Evolutionary conservation across 1,140 invertebrate species (phyloP).

Genomic region (Temnothorax nylanderi): DNA sequence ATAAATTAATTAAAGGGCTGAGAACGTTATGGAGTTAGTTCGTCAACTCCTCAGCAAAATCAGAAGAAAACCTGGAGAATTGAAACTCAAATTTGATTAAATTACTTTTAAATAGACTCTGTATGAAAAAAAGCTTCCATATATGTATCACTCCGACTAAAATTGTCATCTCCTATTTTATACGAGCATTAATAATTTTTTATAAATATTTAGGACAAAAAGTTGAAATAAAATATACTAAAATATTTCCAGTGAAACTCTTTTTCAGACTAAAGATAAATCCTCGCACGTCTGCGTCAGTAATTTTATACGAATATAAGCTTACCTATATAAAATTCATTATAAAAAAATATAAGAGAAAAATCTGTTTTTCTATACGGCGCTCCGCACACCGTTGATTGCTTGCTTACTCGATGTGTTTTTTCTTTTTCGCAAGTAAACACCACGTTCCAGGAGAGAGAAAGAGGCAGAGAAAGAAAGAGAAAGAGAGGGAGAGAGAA

Average conservation of each 20-base stretch:
- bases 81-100: not conserved
- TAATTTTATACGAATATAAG: not conserved
- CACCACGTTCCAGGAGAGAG: not conserved
- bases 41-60: not conserved
- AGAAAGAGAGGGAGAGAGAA: not conserved
- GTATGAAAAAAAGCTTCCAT: not conserved
- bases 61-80: not conserved
- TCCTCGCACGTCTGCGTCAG: not conserved
- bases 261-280: not conserved
- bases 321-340: not conserved
- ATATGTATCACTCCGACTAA: not conserved
- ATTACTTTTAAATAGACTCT: not conserved
- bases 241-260: not conserved
- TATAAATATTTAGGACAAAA: not conserved
- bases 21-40: not conserved
- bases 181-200: not conserved
- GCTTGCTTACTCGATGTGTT: not conserved
- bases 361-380: not conserved
- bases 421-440: conserved; percentile 7
- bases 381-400: not conserved
- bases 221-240: not conserved
- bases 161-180: not conserved
- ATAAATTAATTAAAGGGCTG: conserved; percentile 36
- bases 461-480: not conserved
- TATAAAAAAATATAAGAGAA: not conserved